Evolutionary conservation across 2,797 vertebrate species (phyloP).

Genomic region (Cyprinella venusta): DNA sequence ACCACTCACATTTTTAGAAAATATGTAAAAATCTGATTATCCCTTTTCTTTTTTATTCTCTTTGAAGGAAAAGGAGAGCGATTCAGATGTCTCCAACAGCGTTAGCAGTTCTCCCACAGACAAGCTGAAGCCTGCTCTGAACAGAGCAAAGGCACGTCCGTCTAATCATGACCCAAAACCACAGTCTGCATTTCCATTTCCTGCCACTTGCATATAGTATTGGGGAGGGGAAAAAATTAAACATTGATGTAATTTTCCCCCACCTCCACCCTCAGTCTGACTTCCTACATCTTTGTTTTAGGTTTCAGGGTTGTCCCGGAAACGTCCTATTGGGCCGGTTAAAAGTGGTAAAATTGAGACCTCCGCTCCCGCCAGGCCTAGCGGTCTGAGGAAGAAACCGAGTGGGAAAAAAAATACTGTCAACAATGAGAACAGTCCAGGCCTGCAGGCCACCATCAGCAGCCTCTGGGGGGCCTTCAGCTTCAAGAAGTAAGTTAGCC

Average conservation of each 20-base stretch:
- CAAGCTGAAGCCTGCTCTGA: conserved; percentile 40
- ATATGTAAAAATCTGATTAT: background rate
- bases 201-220: background rate
- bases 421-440: conserved; percentile 84
- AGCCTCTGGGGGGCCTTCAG: conserved; percentile 91
- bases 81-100: conserved; percentile 48
- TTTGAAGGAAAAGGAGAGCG: conserved; percentile 63
- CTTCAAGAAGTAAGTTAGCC: conserved; percentile 83
- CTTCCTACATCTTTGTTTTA: conserved; percentile 58
- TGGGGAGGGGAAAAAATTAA: background rate
- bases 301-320: conserved; percentile 82
- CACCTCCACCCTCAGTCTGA: conserved; percentile 21
- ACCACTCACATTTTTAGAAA: background rate
- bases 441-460: conserved; percentile 85
- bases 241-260: background rate
- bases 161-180: conserved; percentile 15
- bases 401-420: conserved; percentile 66
- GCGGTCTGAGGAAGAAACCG: conserved; percentile 84
- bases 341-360: conserved; percentile 70
- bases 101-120: conserved; percentile 41
- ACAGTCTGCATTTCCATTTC: conserved; percentile 15
- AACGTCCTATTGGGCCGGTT: conserved; percentile 60
- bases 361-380: conserved; percentile 82
- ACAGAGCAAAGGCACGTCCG: conserved; percentile 68
- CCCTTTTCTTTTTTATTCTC: conserved; percentile 22